These are phyloP conservation scores for Antechinus stuartii DNA, from an alignment of 2,113 vertebrate genomes.

Conservation along the genomic window DNA sequence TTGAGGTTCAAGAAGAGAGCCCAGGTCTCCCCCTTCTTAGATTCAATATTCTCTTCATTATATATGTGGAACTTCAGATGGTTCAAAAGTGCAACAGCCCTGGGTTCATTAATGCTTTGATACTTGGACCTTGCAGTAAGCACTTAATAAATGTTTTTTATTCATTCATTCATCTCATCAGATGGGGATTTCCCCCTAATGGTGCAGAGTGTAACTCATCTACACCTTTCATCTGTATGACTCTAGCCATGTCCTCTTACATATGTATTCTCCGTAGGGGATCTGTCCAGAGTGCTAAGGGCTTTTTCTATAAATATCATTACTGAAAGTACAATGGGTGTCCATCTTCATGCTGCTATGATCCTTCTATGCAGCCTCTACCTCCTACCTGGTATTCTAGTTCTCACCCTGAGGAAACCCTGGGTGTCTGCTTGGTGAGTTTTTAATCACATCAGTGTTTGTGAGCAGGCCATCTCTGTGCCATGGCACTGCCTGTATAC, in stretches of 20 bases:
- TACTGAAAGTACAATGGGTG: not conserved
- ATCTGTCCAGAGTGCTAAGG: not conserved
- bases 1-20: not conserved
- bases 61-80: not conserved
- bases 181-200: not conserved
- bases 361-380: not conserved
- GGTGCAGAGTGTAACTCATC: not conserved
- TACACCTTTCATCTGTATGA: not conserved
- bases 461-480: not conserved
- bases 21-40: not conserved
- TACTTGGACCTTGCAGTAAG: not conserved
- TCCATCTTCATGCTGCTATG: not conserved
- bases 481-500: not conserved
- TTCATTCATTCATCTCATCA: not conserved
- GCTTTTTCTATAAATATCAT: not conserved
- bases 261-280: not conserved
- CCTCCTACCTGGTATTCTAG: not conserved
- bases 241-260: not conserved
- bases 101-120: not conserved
- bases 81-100: not conserved
- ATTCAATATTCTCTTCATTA: not conserved
- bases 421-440: not conserved
- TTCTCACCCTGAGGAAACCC: not conserved
- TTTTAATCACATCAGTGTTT: not conserved
- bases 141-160: not conserved